Evolutionary conservation across 2,797 vertebrate genomes (phyloP).

Genomic region (Adrianichthys oophorus): DNA sequence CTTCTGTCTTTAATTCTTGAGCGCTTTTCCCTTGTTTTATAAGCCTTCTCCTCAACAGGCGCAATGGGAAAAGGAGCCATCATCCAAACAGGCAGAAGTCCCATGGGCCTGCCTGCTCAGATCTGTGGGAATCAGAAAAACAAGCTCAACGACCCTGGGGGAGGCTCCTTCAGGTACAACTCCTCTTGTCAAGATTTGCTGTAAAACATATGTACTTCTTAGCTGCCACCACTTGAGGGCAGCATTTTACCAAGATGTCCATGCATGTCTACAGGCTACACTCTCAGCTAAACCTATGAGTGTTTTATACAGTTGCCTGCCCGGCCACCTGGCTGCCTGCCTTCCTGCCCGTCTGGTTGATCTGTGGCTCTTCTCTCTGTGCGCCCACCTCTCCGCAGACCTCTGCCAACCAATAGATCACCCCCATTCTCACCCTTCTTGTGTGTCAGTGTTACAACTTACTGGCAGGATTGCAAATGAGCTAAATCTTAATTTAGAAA

Average conservation of each 20-base stretch:
- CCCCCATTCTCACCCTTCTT: conserved; percentile 47
- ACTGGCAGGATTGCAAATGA: conserved; percentile 64
- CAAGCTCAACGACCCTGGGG: conserved; percentile 87
- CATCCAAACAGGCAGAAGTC: conserved; percentile 81
- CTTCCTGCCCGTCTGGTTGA: conserved; percentile 53
- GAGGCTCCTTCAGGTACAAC: conserved; percentile 86
- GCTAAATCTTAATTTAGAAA: conserved; percentile 72
- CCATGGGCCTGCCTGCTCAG: conserved; percentile 80
- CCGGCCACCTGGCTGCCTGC: conserved; percentile 56
- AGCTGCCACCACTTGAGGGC: conserved; percentile 84
- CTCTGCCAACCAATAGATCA: conserved; percentile 57
- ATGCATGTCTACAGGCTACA: conserved; percentile 68
- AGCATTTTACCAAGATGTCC: conserved; percentile 82
- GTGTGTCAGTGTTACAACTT: conserved; percentile 66
- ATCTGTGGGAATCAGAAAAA: conserved; percentile 89
- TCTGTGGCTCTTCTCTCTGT: conserved; percentile 43
- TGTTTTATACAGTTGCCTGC: conserved; percentile 55
- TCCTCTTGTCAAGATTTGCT: conserved; percentile 7
- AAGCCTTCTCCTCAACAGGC: conserved; percentile 73
- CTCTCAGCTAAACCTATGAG: conserved; percentile 68
- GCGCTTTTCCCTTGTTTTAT: conserved; percentile 32
- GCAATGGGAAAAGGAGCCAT: conserved; percentile 80
- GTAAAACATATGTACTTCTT: conserved; percentile 27
- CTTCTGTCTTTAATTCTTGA: conserved; percentile 59
- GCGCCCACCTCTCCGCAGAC: conserved; percentile 56